Conservation (phyloP, 1,140 invertebrate species). For the Pseudomyrmex dendroicus region DNA sequence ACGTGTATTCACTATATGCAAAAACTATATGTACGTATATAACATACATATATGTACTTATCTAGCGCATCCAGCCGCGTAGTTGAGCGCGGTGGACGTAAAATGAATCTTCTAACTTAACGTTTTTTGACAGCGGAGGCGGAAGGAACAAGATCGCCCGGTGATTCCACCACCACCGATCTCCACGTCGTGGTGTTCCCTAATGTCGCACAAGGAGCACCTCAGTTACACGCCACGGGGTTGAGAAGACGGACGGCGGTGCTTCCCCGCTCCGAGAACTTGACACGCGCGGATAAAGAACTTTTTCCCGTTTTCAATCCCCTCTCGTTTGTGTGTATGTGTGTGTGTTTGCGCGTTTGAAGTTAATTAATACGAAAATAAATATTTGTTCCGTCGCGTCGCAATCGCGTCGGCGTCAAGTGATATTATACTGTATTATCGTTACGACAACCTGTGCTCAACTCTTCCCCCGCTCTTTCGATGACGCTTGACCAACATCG, state of each 20-base stretch:
- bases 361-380: conserved; percentile 13
- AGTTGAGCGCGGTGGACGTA: too few species aligned
- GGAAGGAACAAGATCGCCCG: conserved; percentile 4
- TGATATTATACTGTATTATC: background rate
- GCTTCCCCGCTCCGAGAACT: conserved; percentile 6
- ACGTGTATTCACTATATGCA: too few species aligned
- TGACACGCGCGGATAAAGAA: background rate
- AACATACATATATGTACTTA: too few species aligned
- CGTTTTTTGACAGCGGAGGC: background rate
- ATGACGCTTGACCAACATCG: background rate
- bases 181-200: conserved; percentile 17
- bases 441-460: background rate
- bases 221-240: conserved; percentile 75
- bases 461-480: conserved; percentile 36
- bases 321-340: too few species aligned
- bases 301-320: background rate
- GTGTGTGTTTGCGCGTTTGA: background rate
- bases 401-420: background rate
- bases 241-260: conserved; percentile 70
- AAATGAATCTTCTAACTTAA: background rate
- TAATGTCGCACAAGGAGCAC: conserved; percentile 64
- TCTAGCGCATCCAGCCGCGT: too few species aligned
- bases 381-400: conserved; percentile 28
- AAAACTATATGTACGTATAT: too few species aligned
- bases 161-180: conserved; percentile 58